Conservation (phyloP, 2,888 invertebrate genomes). For the Escarpia spicata region DNA sequence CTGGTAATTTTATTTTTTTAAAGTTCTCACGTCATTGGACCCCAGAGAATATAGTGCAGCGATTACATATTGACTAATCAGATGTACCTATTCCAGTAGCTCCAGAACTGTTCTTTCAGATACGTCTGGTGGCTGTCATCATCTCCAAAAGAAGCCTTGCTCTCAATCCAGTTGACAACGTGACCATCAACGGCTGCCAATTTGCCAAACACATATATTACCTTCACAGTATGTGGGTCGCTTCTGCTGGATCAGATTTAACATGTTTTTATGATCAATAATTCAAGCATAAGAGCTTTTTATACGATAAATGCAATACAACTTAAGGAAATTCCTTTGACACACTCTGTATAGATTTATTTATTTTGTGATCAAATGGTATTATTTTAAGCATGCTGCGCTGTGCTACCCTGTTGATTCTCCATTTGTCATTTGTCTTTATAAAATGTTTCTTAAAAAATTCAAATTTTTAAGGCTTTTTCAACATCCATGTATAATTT, state of each 20-base stretch:
- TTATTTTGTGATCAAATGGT: too few species aligned
- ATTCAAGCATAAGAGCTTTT: too few species aligned
- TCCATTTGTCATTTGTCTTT: too few species aligned
- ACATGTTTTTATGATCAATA: too few species aligned
- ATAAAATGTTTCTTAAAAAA: too few species aligned
- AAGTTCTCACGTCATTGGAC: neutral
- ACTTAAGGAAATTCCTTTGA: too few species aligned
- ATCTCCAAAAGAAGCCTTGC: slow-evolving; percentile 94
- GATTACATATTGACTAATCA: neutral
- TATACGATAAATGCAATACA: too few species aligned
- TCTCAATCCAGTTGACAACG: slow-evolving; percentile 94
- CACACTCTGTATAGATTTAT: too few species aligned
- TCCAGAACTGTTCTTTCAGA: slow-evolving; percentile 83
- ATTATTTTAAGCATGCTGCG: neutral
- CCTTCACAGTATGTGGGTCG: neutral
- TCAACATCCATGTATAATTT: too few species aligned
- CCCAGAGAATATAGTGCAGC: neutral
- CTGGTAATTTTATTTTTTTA: too few species aligned
- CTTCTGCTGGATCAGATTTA: too few species aligned
- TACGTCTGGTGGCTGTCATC: slow-evolving; percentile 82
- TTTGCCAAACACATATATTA: neutral
- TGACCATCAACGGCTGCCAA: slow-evolving; percentile 78
- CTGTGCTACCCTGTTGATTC: neutral
- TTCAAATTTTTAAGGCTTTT: too few species aligned
- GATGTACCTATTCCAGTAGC: slow-evolving; percentile 80